Conservation (phyloP, 2,797 vertebrate genomes). For the Heliangelus exortis region DNA sequence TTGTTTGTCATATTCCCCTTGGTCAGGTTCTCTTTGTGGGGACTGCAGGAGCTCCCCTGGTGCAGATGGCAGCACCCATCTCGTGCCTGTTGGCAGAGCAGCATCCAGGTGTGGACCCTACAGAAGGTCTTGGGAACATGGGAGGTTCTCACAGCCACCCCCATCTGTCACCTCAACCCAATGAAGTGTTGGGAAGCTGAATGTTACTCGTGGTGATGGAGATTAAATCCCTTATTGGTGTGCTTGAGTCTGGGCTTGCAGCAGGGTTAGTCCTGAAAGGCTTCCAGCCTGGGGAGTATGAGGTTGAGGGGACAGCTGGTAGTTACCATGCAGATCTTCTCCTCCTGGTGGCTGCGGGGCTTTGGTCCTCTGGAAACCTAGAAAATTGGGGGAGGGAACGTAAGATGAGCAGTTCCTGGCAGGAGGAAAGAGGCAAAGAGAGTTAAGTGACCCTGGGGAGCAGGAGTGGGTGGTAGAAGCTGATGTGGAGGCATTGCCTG, state of each 20-base stretch:
- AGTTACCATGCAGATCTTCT: conserved; percentile 74
- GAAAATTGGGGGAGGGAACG: background rate
- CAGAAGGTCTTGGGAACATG: background rate
- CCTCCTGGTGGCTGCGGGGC: conserved; percentile 59
- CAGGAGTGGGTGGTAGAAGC: background rate
- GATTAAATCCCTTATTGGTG: background rate
- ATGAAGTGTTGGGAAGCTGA: background rate
- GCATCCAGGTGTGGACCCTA: background rate
- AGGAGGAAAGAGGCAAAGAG: background rate
- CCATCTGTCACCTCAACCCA: background rate
- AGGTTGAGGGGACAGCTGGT: background rate
- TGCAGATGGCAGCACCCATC: background rate
- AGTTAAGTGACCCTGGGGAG: background rate
- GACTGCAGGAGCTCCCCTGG: background rate
- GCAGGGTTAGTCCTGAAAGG: background rate
- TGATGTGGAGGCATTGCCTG: background rate
- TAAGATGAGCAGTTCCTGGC: background rate
- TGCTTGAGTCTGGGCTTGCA: background rate
- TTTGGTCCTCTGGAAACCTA: conserved; percentile 72
- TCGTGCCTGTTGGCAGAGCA: background rate
- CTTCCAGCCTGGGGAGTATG: background rate
- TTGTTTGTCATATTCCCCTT: background rate
- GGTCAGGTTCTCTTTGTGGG: background rate
- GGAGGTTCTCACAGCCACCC: background rate
- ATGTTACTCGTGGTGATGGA: accelerated